Evolutionary conservation across 2,888 invertebrate genomes (phyloP), one percentile per base, ranked within the genome.

Genomic region (Ditula angustiorana): DNA sequence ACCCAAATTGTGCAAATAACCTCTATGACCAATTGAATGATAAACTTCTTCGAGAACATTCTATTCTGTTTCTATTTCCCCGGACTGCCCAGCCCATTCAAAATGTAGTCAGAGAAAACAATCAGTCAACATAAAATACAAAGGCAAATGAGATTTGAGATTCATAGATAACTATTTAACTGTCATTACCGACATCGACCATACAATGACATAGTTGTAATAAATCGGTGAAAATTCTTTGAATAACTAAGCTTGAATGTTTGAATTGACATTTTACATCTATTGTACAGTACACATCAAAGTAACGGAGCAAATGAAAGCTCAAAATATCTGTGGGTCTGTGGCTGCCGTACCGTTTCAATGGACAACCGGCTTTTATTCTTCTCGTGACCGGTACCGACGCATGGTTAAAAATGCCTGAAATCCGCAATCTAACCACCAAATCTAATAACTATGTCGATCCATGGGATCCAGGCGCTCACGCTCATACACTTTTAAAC

Each of bases 81-180:
- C 23, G 23, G 46, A 5, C 4, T 21, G 13, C 30, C 26, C 28
- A 28, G 13, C 30, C 26, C 28, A 28, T 50, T 33, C 41, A 30
- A n/a, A 56, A 57, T 13, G 21, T 47, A 41, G 56, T 62, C 41
- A 49, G n/a, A 62, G 8, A 30, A 57, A 62, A 57, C 56, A 57
- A 50, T 50, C 11, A 44, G 23, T 8, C 30, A 26, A 33, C 24
- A 41, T 30, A 21, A 35, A 50, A 50, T 11, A 50, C n/a, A 33
- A 50, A 30, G 28, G 7, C 41, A 16, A 19, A 41, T 50, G 55
- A 28, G 28, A 30, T 57, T 50, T 30, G 30, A 23, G 28, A 19
- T 62, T 49, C 41, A 37, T 30, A 41, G 49, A 56, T 41, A 41
- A 41, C 41, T 41, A 19, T n/a, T n/a, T n/a, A n/a, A n/a, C n/a